Conservation (phyloP, 2,888 invertebrate species). For the Prosapia bicincta region DNA sequence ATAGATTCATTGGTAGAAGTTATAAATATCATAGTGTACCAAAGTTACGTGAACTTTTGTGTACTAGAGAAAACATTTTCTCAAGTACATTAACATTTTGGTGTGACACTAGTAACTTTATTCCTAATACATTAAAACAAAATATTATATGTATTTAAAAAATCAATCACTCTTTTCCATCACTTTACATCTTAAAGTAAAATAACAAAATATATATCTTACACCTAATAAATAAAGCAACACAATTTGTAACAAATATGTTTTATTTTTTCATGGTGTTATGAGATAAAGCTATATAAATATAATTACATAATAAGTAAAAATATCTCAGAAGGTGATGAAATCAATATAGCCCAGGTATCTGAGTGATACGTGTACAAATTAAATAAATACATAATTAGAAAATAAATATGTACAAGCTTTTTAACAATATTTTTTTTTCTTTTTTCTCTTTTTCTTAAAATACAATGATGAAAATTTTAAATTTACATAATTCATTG, state of each 20-base stretch:
- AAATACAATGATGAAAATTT: slow-evolving; percentile 17
- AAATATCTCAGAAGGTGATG: not conserved
- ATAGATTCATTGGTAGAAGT: too few relatives aligned
- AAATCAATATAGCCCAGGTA: not conserved
- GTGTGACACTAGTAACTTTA: too few relatives aligned
- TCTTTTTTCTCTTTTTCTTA: not conserved
- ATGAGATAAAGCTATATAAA: not conserved
- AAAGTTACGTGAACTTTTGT: too few relatives aligned
- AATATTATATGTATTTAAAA: too few relatives aligned
- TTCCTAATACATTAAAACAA: too few relatives aligned
- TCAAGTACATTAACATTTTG: too few relatives aligned
- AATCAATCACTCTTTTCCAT: too few relatives aligned
- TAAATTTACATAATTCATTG: slow-evolving; percentile 16
- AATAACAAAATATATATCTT: too few relatives aligned
- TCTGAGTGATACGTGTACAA: not conserved
- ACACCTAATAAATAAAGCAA: not conserved
- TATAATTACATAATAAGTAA: not conserved
- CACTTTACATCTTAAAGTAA: not conserved
- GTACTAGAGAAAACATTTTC: too few relatives aligned
- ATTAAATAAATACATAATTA: not conserved
- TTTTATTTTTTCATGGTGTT: not conserved
- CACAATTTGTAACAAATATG: not conserved
- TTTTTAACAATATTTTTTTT: not conserved
- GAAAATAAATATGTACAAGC: not conserved
- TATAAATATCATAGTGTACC: too few relatives aligned